phyloP scores from a whole-genome alignment of 2,113 vertebrate species.

The Bostrychus sinensis region DNA sequence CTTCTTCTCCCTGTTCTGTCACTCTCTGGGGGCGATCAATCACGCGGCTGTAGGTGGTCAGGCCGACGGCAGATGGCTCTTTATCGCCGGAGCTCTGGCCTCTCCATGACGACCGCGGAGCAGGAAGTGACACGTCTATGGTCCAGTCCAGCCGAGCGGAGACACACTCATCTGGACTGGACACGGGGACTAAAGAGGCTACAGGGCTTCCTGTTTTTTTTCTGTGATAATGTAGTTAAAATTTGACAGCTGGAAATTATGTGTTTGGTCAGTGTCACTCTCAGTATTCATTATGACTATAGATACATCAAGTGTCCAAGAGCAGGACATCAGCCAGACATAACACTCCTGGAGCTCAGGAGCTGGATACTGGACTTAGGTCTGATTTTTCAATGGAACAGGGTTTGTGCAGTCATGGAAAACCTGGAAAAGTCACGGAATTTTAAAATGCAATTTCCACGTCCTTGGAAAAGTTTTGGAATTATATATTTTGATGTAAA shows the following conservation, averaged over 20 bases:
- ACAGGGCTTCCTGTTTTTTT: not conserved
- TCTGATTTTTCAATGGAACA: too few relatives aligned
- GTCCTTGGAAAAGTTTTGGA: too few relatives aligned
- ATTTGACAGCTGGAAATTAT: not conserved
- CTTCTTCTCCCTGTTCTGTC: slow-evolving; percentile 24
- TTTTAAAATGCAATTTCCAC: too few relatives aligned
- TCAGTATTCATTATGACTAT: too few relatives aligned
- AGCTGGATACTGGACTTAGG: too few relatives aligned
- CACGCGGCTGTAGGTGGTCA: slow-evolving; percentile 75
- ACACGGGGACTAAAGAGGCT: not conserved
- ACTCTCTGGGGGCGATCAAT: slow-evolving; percentile 75
- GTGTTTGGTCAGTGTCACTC: too few relatives aligned
- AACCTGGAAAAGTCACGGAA: too few relatives aligned
- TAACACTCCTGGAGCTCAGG: too few relatives aligned
- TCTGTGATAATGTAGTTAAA: not conserved
- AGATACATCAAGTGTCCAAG: too few relatives aligned
- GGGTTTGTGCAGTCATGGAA: too few relatives aligned
- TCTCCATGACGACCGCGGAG: slow-evolving; percentile 76
- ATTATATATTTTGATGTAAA: too few relatives aligned
- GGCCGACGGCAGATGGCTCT: slow-evolving; percentile 79
- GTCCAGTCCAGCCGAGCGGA: slow-evolving; percentile 58
- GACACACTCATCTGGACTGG: slow-evolving; percentile 71
- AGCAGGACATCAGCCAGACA: too few relatives aligned
- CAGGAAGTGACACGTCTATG: slow-evolving; percentile 76
- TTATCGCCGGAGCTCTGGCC: slow-evolving; percentile 72